Conservation (phyloP, 1,140 invertebrate species). For the Lordiphosa clarofinis region DNA sequence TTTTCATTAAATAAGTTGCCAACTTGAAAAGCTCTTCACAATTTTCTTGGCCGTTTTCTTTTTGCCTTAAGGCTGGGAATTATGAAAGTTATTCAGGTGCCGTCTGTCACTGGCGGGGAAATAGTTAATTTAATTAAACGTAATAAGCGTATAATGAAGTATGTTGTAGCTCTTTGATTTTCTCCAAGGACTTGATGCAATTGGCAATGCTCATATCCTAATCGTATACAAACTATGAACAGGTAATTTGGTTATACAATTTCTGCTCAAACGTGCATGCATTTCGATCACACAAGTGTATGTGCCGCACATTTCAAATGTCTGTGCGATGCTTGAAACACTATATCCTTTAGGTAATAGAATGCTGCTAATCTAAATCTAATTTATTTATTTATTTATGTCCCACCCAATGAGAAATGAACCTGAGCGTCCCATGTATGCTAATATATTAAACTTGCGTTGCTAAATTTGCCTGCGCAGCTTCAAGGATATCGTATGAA, state of each 20-base stretch:
- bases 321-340: neutral
- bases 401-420: conserved; percentile 6
- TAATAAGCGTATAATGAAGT: too few species aligned
- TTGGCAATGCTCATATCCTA: too few species aligned
- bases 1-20: conserved; percentile 17
- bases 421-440: too few species aligned
- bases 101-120: neutral
- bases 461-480: too few species aligned
- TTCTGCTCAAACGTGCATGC: conserved; percentile 2
- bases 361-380: conserved; percentile 25
- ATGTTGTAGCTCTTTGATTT: neutral
- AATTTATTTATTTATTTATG: conserved; percentile 30
- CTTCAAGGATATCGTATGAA: neutral
- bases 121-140: conserved; percentile 14
- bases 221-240: too few species aligned
- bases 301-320: conserved; percentile 21
- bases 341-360: conserved; percentile 23
- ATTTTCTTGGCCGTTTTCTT: conserved; percentile 2
- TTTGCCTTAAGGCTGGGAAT: neutral
- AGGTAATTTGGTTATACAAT: neutral
- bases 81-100: conserved; percentile 5
- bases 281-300: conserved; percentile 31
- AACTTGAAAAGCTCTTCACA: conserved; percentile 17
- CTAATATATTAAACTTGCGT: too few species aligned
- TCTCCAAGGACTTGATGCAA: too few species aligned